phyloP scores from a whole-genome alignment of 2,888 invertebrate genomes.

The Tenthredo scrophulariae region DNA sequence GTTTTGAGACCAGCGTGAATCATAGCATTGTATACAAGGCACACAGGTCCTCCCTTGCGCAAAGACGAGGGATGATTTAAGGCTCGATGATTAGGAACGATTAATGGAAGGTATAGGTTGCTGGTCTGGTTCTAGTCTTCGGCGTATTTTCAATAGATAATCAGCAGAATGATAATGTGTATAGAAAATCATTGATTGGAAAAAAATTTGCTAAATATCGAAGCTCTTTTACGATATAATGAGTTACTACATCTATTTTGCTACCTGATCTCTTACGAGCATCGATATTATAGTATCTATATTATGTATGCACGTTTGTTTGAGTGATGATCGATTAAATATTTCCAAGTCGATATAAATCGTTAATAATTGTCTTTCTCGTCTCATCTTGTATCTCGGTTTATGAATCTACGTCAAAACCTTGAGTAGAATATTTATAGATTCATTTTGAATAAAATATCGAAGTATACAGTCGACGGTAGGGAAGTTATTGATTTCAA shows the following conservation, averaged over 20 bases:
- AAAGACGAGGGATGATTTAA: conserved; percentile 30
- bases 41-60: background rate
- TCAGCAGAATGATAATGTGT: background rate
- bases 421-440: conserved; percentile 13
- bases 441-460: conserved; percentile 35
- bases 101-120: conserved; percentile 14
- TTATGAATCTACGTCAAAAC: background rate
- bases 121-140: background rate
- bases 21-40: conserved; percentile 33
- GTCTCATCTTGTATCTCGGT: background rate
- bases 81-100: conserved; percentile 41
- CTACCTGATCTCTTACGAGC: background rate
- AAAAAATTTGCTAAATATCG: background rate
- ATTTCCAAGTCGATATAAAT: background rate
- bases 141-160: background rate
- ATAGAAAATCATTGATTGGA: background rate
- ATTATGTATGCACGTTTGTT: no score
- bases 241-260: background rate
- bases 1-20: conserved; percentile 46
- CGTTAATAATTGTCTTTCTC: conserved; percentile 8
- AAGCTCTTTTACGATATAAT: background rate
- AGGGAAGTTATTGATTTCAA: conserved; percentile 46
- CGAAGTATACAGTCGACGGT: background rate
- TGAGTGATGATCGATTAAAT: background rate
- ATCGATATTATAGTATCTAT: background rate